Base-by-base conservation (phyloP, 2,113 vertebrate species). In the Ptychochromis oligacanthus region DNA sequence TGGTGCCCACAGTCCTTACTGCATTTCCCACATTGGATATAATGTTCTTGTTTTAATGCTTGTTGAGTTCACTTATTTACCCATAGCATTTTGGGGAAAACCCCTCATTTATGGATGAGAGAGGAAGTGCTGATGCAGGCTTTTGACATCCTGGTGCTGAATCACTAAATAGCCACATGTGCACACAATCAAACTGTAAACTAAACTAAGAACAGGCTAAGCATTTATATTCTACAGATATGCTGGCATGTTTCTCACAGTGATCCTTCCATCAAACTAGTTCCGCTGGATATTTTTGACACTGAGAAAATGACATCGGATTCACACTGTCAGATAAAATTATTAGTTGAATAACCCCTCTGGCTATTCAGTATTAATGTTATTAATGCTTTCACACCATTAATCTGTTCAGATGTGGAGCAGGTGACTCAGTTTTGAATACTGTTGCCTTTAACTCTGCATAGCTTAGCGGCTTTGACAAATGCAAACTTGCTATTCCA, bases 41-140 rank as follows among this genome's bases (percentile, higher is more conserved):
- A 89, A 90, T 86, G 81, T 91, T 90, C 84, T 88, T 89, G 74
- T 91, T 94, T 86, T 79, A 87, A 79, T 87, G 84, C 64, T 58
- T 91, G 87, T 78, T 90, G 60, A 94, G 91, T 91, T 87, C 58
- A 55, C 87, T 91, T 88, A 93, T 90, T 94, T 92, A 61, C 84
- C 75, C 58, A 5, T 81, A 70, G 81, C 76, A 56, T 91, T 86
- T 87, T 81, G 85, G 84, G 90, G 82, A 92, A 91, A 89, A 49
- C 64, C 90, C 88, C 90, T 88, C 64, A 22, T 85, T 86, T 72
- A 61, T 85, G 80, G 87, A 92, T 65, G 60, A 40, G 46, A 88
- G 80, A 75, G 36, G 74, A 85, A 88, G 77, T 89, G 94, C 90
- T 95, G 91, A 93, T 84, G 80, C 17, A 59, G 87, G 81, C 70